Evolutionary conservation across 2,797 vertebrate species (phyloP).

Genomic region (Nothura maculosa): DNA sequence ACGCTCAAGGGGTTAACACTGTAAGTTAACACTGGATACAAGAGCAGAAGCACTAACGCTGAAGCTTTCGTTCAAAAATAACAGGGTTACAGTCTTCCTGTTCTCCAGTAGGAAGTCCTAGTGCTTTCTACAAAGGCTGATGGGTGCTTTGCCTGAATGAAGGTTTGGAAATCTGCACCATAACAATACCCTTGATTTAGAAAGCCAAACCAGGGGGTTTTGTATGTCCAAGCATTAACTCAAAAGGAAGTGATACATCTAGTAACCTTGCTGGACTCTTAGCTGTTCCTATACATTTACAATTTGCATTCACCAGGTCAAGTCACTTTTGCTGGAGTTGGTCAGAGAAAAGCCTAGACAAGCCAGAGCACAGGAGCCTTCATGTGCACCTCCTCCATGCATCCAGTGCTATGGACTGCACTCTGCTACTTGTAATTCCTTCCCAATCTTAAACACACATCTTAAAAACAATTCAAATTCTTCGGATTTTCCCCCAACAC

Average conservation of each 20-base stretch:
- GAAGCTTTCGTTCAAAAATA: background rate
- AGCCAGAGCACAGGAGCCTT: background rate
- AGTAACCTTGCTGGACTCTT: background rate
- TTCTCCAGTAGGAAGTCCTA: background rate
- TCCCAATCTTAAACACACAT: constrained; percentile 24
- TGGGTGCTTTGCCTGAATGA: background rate
- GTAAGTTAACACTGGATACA: background rate
- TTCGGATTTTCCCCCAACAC: constrained; percentile 36
- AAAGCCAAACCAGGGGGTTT: background rate
- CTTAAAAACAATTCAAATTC: constrained; percentile 65
- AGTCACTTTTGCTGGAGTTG: background rate
- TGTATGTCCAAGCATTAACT: background rate
- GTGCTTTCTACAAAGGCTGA: background rate
- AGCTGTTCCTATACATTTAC: background rate
- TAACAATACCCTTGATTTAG: background rate
- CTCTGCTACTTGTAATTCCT: background rate
- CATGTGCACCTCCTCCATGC: background rate
- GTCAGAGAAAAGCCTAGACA: background rate
- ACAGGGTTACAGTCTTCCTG: background rate
- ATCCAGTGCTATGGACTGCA: background rate
- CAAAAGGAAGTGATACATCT: background rate
- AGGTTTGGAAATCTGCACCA: background rate
- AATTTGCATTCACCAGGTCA: background rate
- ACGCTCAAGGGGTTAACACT: background rate
- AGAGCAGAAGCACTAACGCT: background rate